phyloP scores from a whole-genome alignment of 2,888 invertebrate species.

The Helobdella robusta region DNA sequence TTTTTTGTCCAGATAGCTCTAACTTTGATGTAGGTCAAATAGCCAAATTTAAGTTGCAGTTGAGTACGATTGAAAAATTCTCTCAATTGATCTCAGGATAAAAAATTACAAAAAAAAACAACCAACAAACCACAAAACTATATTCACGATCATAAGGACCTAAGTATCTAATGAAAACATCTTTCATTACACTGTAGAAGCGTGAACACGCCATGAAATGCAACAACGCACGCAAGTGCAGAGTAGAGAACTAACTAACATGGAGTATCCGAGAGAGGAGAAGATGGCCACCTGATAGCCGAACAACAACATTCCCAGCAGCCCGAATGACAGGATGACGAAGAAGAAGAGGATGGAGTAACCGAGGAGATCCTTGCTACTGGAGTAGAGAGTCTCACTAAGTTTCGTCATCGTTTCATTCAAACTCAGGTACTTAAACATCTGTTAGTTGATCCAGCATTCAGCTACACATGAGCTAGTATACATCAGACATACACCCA shows the following conservation, averaged over 20 bases:
- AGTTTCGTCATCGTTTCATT: constrained; percentile 14
- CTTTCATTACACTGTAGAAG: no score
- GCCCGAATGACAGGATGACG: constrained; percentile 18
- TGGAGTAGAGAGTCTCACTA: constrained; percentile 11
- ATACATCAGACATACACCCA: background rate
- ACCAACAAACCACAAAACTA: no score
- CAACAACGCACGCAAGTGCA: no score
- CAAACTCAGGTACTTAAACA: constrained; percentile 15
- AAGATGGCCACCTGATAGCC: constrained; percentile 21
- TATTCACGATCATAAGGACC: no score
- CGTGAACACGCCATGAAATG: no score
- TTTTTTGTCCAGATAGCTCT: no score
- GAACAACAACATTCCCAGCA: constrained; percentile 19
- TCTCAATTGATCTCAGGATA: no score
- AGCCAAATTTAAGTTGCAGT: no score
- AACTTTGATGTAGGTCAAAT: no score
- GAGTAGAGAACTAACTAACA: constrained; percentile 8
- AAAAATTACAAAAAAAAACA: no score
- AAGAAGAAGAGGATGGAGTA: constrained; percentile 24
- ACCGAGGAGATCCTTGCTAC: constrained; percentile 7
- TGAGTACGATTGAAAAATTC: no score
- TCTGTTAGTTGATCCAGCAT: background rate
- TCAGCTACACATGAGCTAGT: background rate
- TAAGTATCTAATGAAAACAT: no score
- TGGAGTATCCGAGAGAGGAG: constrained; percentile 14